Evolutionary conservation across 2,797 vertebrate species (phyloP).

Genomic region (Columba guinea): DNA sequence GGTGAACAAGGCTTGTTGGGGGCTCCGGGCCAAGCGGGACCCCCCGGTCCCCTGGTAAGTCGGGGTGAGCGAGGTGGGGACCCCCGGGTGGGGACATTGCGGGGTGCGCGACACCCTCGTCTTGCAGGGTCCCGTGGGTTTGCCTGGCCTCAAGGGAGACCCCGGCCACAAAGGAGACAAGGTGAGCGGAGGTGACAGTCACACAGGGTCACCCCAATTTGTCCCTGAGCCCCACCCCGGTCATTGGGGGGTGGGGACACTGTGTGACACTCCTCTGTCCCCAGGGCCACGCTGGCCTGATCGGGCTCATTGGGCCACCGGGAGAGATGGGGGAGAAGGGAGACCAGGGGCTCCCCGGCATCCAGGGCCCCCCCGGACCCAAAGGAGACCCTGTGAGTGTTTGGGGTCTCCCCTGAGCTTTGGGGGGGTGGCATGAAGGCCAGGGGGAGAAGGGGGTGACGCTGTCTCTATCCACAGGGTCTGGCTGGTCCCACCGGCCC

Average conservation of each 20-base stretch:
- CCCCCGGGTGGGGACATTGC: not conserved
- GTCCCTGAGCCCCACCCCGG: accelerated
- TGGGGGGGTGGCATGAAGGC: no score
- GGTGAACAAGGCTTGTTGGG: slow-evolving; percentile 91
- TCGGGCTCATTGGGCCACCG: slow-evolving; percentile 89
- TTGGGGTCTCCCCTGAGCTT: not conserved
- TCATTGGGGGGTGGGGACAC: not conserved
- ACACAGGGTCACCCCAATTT: accelerated
- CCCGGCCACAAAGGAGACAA: slow-evolving; percentile 89
- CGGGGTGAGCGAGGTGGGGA: not conserved
- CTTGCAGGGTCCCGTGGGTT: slow-evolving; percentile 87
- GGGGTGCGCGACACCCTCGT: not conserved
- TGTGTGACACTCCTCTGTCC: not conserved
- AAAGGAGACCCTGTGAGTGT: slow-evolving; percentile 87
- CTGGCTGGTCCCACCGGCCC: slow-evolving; percentile 78
- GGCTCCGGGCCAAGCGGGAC: slow-evolving; percentile 85
- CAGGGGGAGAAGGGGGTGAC: not conserved
- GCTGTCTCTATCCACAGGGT: slow-evolving; percentile 76
- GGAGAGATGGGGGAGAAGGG: slow-evolving; percentile 94
- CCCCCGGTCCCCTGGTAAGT: slow-evolving; percentile 90
- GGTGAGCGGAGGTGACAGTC: slow-evolving; percentile 63
- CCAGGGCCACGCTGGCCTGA: slow-evolving; percentile 90
- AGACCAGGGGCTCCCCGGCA: slow-evolving; percentile 88
- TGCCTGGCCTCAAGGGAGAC: slow-evolving; percentile 91
- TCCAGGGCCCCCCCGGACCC: slow-evolving; percentile 82